These are phyloP conservation scores for Malurus leucopterus DNA, from an alignment of 2,797 vertebrate species.

Conservation along the genomic window DNA sequence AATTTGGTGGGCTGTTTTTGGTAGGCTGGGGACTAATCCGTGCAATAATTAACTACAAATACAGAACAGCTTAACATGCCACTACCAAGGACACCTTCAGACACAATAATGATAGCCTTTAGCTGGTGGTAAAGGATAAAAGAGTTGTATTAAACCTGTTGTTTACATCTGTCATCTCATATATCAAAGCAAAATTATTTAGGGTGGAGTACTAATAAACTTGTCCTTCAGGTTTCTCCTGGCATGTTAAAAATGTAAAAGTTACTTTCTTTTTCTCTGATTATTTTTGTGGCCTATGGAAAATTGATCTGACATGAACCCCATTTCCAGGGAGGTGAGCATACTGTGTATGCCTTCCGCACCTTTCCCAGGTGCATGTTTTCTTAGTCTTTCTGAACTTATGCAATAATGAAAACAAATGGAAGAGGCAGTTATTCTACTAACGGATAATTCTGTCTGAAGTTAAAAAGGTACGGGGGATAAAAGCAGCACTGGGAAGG, in stretches of 20 bases:
- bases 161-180: neutral
- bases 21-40: neutral
- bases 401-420: neutral
- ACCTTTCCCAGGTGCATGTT: neutral
- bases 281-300: neutral
- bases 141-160: neutral
- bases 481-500: neutral
- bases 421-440: neutral
- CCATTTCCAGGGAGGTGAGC: neutral
- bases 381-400: neutral
- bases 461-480: neutral
- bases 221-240: neutral
- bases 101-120: neutral
- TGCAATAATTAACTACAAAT: neutral
- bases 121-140: neutral
- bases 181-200: neutral
- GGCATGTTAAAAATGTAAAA: neutral
- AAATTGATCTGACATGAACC: neutral
- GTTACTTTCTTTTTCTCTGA: neutral
- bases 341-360: neutral
- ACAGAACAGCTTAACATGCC: neutral
- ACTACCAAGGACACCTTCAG: neutral
- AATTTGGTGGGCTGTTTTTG: neutral
- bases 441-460: neutral
- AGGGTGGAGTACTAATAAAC: neutral